These are phyloP conservation scores for Manacus vitellinus DNA, from an alignment of 2,113 vertebrate species.

Conservation along the genomic window DNA sequence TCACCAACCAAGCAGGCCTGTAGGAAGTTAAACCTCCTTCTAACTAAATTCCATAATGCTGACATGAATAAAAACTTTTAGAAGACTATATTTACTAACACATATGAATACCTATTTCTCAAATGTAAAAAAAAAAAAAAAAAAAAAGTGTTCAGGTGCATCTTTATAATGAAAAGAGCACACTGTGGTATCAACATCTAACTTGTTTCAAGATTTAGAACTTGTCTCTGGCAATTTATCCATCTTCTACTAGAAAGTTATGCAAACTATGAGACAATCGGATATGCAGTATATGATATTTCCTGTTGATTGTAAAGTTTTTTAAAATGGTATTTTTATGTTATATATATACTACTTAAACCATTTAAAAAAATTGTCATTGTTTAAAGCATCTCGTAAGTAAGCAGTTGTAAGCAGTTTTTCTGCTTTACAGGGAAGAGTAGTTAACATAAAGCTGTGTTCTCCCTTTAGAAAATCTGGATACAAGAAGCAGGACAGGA, in stretches of 20 bases:
- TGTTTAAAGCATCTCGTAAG: not conserved
- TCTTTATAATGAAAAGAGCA: not conserved
- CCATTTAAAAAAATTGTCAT: not conserved
- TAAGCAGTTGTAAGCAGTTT: not conserved
- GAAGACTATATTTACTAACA: not conserved
- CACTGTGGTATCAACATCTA: not conserved
- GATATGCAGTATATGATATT: not conserved
- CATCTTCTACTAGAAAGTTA: not conserved
- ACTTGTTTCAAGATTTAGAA: not conserved
- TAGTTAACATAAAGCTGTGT: not conserved
- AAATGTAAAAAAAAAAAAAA: not conserved
- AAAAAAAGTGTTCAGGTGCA: not conserved
- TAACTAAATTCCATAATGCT: not conserved
- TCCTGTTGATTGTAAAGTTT: not conserved
- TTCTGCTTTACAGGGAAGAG: not conserved
- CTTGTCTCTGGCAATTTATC: not conserved
- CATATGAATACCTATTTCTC: not conserved
- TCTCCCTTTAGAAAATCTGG: not conserved
- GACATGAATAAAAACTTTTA: not conserved
- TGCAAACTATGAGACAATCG: not conserved
- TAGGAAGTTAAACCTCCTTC: not conserved
- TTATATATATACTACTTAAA: not conserved
- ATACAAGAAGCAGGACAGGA: not conserved
- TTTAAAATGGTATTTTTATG: not conserved
- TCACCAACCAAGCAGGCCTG: not conserved